Conservation (phyloP, 2,797 vertebrate species). For the Sciurus vulgaris region DNA sequence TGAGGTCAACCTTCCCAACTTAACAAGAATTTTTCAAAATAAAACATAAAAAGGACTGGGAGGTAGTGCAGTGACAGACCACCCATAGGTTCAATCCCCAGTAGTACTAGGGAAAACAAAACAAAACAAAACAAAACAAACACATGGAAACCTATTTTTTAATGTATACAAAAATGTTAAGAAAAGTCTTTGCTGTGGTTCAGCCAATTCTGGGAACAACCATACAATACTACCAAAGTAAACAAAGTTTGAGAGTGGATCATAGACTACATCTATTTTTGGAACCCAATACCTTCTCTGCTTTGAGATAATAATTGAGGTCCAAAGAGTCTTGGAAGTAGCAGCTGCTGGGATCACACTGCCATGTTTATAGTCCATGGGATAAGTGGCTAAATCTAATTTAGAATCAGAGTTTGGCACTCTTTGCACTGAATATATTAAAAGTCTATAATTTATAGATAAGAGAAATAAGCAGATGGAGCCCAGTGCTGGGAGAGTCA, state of each 20-base stretch:
- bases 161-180: neutral
- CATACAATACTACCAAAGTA: neutral
- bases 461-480: constrained; percentile 23
- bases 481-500: neutral
- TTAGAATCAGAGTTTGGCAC: neutral
- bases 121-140: neutral
- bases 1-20: too few species aligned
- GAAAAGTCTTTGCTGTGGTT: neutral
- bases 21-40: too few species aligned
- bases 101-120: neutral
- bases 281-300: neutral
- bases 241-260: neutral
- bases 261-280: neutral
- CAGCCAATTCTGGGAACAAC: neutral
- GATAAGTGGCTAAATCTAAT: neutral
- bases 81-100: too few species aligned
- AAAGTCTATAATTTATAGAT: neutral
- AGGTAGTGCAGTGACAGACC: too few species aligned
- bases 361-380: neutral
- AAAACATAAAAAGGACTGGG: too few species aligned
- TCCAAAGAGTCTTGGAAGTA: neutral
- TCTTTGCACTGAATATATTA: neutral
- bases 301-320: neutral
- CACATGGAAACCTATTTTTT: neutral
- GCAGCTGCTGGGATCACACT: neutral